A percentile compares a stretch with the other conserved stretches of the same genome.
Evolutionary conservation across 2,888 invertebrate species (phyloP).

Genomic region (Fragum whitleyi): DNA sequence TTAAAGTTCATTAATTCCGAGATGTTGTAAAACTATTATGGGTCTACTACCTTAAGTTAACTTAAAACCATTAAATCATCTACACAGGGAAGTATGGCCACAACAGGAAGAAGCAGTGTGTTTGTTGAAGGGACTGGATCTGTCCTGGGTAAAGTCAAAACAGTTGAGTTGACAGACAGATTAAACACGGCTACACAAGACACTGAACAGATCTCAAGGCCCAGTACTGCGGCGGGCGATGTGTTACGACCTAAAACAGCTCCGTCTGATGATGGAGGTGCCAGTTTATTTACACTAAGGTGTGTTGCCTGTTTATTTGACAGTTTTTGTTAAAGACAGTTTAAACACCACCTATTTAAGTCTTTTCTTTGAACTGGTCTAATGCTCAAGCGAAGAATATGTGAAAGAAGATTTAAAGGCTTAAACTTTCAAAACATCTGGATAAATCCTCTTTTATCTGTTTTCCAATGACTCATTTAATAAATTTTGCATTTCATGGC

Average conservation of each 20-base stretch:
- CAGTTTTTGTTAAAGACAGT: not conserved
- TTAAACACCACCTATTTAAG: too few relatives aligned
- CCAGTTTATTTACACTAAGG: slow-evolving; percentile 80
- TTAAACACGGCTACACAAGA: slow-evolving; percentile 70
- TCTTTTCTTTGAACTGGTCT: too few relatives aligned
- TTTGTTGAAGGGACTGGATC: slow-evolving; percentile 78
- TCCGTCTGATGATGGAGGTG: slow-evolving; percentile 79
- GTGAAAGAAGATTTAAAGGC: too few relatives aligned
- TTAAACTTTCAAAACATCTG: too few relatives aligned
- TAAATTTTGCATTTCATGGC: too few relatives aligned
- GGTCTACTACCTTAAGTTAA: too few relatives aligned
- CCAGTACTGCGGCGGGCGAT: slow-evolving; percentile 78
- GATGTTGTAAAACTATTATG: too few relatives aligned
- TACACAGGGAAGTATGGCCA: slow-evolving; percentile 67
- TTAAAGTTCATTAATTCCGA: too few relatives aligned
- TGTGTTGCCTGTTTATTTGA: slow-evolving; percentile 38
- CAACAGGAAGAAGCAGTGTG: slow-evolving; percentile 74
- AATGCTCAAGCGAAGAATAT: too few relatives aligned
- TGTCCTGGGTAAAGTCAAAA: slow-evolving; percentile 76
- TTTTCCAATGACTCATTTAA: too few relatives aligned
- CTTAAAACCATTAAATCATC: too few relatives aligned
- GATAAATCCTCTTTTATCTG: too few relatives aligned
- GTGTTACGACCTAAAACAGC: slow-evolving; percentile 82
- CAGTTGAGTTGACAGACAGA: slow-evolving; percentile 75
- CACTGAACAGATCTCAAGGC: slow-evolving; percentile 67